These are phyloP conservation scores for Drosophila macrothrix DNA, from an alignment of 2,888 invertebrate species.

Conservation along the genomic window DNA sequence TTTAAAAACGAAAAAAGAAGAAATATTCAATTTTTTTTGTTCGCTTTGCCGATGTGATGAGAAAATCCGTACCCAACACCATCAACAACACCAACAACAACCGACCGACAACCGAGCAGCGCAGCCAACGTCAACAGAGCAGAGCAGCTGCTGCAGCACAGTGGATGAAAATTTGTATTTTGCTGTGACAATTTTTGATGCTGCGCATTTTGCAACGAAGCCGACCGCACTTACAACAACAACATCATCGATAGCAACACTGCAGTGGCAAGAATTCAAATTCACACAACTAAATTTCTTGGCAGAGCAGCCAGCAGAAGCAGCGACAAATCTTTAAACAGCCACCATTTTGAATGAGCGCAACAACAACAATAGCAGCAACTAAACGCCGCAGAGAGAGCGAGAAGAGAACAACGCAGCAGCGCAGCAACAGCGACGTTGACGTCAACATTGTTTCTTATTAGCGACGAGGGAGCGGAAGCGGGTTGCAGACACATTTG, in stretches of 20 bases:
- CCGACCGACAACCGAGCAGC: slow-evolving; percentile 55
- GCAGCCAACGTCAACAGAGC: slow-evolving; percentile 40
- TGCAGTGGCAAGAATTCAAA: slow-evolving; percentile 62
- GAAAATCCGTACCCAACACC: slow-evolving; percentile 53
- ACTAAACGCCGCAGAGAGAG: slow-evolving; percentile 50
- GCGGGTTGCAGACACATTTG: slow-evolving; percentile 37
- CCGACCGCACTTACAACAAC: slow-evolving; percentile 46
- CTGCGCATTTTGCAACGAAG: slow-evolving; percentile 55
- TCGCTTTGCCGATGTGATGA: slow-evolving; percentile 69
- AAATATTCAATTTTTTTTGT: slow-evolving; percentile 47
- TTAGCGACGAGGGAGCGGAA: slow-evolving; percentile 51
- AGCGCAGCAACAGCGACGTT: slow-evolving; percentile 53
- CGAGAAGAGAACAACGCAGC: slow-evolving; percentile 47
- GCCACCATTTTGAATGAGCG: slow-evolving; percentile 81
- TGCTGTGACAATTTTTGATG: slow-evolving; percentile 41
- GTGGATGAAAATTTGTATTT: slow-evolving; percentile 39
- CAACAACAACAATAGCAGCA: slow-evolving; percentile 45
- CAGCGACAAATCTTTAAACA: slow-evolving; percentile 55
- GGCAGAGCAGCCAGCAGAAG: slow-evolving; percentile 63
- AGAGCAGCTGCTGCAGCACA: slow-evolving; percentile 47
- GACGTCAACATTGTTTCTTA: slow-evolving; percentile 63
- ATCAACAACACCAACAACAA: slow-evolving; percentile 46
- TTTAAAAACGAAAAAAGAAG: slow-evolving; percentile 26
- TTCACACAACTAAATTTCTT: slow-evolving; percentile 60
- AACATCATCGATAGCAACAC: slow-evolving; percentile 37